Evolutionary conservation across 35 echinoderm and acorn worm genomes (phyloP), one percentile per base, ranked within the genome.

Genomic region (Apostichopus californicus): DNA sequence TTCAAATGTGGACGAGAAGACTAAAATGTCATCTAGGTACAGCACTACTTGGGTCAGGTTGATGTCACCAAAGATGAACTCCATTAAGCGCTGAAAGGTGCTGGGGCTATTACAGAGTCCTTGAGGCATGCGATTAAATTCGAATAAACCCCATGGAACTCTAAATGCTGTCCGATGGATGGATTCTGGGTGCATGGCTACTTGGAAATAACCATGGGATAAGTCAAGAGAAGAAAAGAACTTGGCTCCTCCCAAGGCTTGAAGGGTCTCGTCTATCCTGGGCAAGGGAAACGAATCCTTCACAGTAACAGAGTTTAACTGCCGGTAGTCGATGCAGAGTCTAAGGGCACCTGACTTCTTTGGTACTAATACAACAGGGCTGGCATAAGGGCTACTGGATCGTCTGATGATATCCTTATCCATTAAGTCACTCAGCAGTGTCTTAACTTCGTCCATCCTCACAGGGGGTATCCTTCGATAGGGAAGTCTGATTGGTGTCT

Each of bases 11-110:
- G 17, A 73, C 2, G 95, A 96, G 52, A 91, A 96, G 1, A 92
- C 82, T 5, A 97, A 91, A 26, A 97, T 90, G 34, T 97, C 93
- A 72, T 96, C 95, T 72, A 96, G 92, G 20, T 96, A 96, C 1
- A 96, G 34, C 5, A 96, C 77, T 7, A 96, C 25, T 28, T 94
- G 46, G 10, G 78, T 56, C 7, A 97, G 59, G 24, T 95, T 93
- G 77, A 93, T 73, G 71, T 98, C 96, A 3, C 92, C 96, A 59
- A 95, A 92, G 21, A 91, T 64, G 12, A 86, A 6, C 46, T 94
- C 92, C 92, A 98, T 95, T 5, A 92, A 60, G 5, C 93, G 3
- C 66, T 98, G 93, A 57, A 98, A 98, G 3, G 91, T 97, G 53
- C 88, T 87, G 0, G 96, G 93, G 12, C 91, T 92, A 60, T 98